Base-by-base conservation (phyloP, 53 echinoderm and acorn worm genomes). In the Crossaster papposus region DNA sequence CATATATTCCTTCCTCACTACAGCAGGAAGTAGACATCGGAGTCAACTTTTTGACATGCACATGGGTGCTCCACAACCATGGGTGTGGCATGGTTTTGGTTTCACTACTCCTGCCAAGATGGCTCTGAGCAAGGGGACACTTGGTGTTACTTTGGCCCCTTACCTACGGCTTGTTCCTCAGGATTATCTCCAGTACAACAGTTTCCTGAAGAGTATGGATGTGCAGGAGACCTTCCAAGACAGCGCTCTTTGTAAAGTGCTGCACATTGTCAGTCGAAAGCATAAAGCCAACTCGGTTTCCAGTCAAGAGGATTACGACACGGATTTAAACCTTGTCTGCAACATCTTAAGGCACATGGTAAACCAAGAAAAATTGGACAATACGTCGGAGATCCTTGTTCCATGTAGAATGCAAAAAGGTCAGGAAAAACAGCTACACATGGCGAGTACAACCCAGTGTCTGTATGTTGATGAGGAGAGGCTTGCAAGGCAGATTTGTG, bases 61-160 rank as follows among this genome's bases (percentile, higher is more conserved):
- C 37, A 54, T 83, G 20, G 54, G 50, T 37, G 26, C 23, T 12
- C 10, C 36, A 32, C 8, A 50, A 3, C 30, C 53, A 14, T 91
- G 91, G 85, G 72, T 95, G 20, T 95, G 95, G 95, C 85, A 95
- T 91, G 95, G 93, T 1, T 74, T 24, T 63, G 89, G 91, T 32
- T 95, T 95, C 75, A 81, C 86, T 0, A 79, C 84, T 23, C 89
- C 95, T 23, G 65, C 64, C 29, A 82, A 86, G 30, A 89, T 95
- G 65, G 91, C 85, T 6, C 68, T 91, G 12, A 78, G 33, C 78
- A 51, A 20, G 29, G 91, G 91, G 0, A 68, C 83, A 55, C 32
- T 84, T 70, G 30, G 65, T n/a, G 79, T 91, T 29, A 78, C 51
- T 78, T 58, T 91, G 78, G 70, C 52, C 65, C 91, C 91, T 13